Percentiles rank a stretch among this genome's conserved stretches.
Conservation (phyloP, 2,113 vertebrate genomes). For the Paracanthobrama guichenoti region DNA sequence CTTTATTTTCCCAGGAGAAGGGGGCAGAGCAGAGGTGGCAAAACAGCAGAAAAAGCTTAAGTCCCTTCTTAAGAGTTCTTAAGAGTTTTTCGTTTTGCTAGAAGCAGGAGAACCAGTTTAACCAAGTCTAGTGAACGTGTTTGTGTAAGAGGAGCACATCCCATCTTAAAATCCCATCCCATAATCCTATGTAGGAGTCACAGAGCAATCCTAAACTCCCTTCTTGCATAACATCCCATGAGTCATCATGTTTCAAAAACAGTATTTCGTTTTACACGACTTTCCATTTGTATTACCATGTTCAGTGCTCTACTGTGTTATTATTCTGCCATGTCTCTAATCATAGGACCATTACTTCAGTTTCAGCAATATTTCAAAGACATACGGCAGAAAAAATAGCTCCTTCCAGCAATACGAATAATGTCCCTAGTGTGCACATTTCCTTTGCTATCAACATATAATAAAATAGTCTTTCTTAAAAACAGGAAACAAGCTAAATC, state of each 20-base stretch:
- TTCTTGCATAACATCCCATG: neutral
- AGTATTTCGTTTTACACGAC: neutral
- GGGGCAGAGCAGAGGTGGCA: neutral
- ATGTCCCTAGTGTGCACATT: neutral
- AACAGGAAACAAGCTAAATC: neutral
- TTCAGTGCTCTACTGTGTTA: conserved; percentile 2
- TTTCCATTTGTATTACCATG: conserved; percentile 5
- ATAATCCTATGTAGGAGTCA: conserved; percentile 5
- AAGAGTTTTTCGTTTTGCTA: no score
- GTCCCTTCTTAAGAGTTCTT: no score
- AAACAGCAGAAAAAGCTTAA: neutral
- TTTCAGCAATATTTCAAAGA: neutral
- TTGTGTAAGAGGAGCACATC: conserved; percentile 34
- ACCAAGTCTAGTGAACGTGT: neutral
- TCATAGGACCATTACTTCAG: neutral
- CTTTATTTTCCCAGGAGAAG: neutral
- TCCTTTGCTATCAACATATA: neutral
- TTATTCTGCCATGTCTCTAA: conserved; percentile 1
- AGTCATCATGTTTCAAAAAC: conserved; percentile 21
- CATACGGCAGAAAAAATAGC: neutral
- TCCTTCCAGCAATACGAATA: neutral
- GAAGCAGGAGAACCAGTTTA: conserved; percentile 7
- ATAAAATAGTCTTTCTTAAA: neutral
- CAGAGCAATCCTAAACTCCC: neutral
- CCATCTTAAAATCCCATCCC: neutral